Conservation (phyloP, 1,140 invertebrate genomes). For the Leucophenga varia region DNA sequence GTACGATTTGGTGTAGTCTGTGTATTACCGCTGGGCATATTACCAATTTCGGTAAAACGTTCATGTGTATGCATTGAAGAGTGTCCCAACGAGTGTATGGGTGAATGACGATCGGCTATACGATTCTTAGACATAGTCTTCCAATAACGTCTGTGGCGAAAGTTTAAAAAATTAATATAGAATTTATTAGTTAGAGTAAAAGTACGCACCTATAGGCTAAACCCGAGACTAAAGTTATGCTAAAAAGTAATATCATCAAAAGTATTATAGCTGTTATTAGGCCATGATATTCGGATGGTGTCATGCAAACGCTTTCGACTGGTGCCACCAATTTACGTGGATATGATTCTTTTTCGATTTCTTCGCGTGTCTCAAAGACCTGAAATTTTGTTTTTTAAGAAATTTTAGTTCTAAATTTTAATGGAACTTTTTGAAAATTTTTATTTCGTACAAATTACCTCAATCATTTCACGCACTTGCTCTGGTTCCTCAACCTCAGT, state of each 20-base stretch:
- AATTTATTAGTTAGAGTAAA: not conserved
- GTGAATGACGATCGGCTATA: constrained; percentile 59
- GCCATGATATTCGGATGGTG: constrained; percentile 74
- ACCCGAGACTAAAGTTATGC: constrained; percentile 65
- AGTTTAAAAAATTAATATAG: constrained; percentile 4
- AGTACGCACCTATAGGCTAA: constrained; percentile 66
- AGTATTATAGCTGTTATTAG: constrained; percentile 71
- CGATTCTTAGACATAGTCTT: constrained; percentile 69
- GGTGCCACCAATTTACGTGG: constrained; percentile 62
- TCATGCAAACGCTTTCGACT: constrained; percentile 70
- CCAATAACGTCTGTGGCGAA: constrained; percentile 65
- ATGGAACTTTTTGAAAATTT: not conserved
- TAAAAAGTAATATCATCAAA: constrained; percentile 68
- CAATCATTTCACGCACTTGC: constrained; percentile 83
- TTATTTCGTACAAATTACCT: constrained; percentile 61
- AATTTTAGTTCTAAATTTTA: not conserved
- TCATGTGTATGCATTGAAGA: constrained; percentile 54
- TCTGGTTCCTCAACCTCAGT: constrained; percentile 62
- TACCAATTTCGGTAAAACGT: constrained; percentile 48
- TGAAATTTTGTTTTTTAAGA: constrained; percentile 57
- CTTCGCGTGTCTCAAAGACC: constrained; percentile 69
- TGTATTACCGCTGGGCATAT: constrained; percentile 33
- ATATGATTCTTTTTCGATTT: constrained; percentile 66
- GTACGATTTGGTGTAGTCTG: constrained; percentile 45
- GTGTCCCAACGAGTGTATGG: constrained; percentile 48